These are phyloP conservation scores for Leptinotarsa rubiginosa DNA, from an alignment of 2,888 invertebrate genomes.

Conservation along the genomic window DNA sequence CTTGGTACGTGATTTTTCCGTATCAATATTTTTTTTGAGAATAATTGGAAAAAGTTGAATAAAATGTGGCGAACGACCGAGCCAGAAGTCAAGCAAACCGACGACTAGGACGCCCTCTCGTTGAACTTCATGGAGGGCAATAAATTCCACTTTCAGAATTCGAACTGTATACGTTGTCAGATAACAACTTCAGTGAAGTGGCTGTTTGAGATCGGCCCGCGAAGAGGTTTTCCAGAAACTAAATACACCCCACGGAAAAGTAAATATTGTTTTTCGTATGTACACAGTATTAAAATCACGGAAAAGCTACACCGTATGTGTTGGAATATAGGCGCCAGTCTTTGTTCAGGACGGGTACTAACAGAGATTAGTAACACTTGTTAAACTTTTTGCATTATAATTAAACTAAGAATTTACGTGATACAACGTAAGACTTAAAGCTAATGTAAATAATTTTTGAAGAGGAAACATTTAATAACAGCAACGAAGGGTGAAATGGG, in stretches of 20 bases:
- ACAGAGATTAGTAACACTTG: not conserved
- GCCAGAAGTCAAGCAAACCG: constrained; percentile 19
- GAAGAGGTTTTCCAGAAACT: constrained; percentile 30
- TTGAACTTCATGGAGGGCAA: constrained; percentile 35
- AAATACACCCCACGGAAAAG: constrained; percentile 16
- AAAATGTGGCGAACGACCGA: constrained; percentile 21
- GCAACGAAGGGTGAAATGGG: too few relatives aligned
- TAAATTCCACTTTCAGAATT: constrained; percentile 30
- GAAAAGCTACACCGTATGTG: not conserved
- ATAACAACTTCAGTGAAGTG: constrained; percentile 28
- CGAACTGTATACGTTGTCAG: constrained; percentile 31
- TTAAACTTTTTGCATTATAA: not conserved
- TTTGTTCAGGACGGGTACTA: not conserved
- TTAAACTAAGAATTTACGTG: too few relatives aligned
- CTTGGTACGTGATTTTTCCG: not conserved
- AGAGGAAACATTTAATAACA: too few relatives aligned
- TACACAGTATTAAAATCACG: constrained; percentile 8
- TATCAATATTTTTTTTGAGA: not conserved
- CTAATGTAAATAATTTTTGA: too few relatives aligned
- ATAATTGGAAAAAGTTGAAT: constrained; percentile 22
- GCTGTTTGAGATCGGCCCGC: constrained; percentile 14
- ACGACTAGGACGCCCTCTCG: constrained; percentile 21
- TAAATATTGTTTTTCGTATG: constrained; percentile 18
- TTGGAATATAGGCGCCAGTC: not conserved
- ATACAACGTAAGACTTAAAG: too few relatives aligned